These are phyloP conservation scores for Lophochroa leadbeateri DNA, from an alignment of 2,113 vertebrate species.

Conservation along the genomic window DNA sequence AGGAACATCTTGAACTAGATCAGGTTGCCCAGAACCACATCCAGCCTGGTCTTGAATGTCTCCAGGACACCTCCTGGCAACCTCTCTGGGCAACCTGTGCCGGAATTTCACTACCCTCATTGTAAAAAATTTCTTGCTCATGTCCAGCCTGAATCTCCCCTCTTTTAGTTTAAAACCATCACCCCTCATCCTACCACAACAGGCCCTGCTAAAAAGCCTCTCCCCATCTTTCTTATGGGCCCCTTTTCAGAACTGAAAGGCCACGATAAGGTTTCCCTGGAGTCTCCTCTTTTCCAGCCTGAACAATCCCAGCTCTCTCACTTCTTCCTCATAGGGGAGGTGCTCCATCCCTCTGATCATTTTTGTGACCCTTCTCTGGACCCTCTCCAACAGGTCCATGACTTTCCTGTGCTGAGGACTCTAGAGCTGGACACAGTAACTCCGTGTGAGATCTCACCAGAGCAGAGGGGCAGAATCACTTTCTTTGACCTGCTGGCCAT, in stretches of 20 bases:
- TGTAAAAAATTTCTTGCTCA: background rate
- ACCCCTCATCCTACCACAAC: background rate
- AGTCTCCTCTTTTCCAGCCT: background rate
- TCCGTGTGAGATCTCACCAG: background rate
- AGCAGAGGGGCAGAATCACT: background rate
- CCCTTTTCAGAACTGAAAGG: background rate
- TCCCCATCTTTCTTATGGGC: background rate
- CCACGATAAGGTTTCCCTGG: background rate
- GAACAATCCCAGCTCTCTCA: background rate
- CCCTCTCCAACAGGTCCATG: background rate
- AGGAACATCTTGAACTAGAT: background rate
- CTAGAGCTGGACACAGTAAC: background rate
- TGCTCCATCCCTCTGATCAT: background rate
- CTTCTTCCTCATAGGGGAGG: background rate
- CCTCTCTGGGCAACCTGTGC: background rate
- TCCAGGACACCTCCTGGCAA: too few species aligned
- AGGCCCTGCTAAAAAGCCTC: background rate
- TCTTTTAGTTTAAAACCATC: background rate
- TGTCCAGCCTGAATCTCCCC: background rate
- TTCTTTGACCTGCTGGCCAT: background rate
- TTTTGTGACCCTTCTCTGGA: background rate
- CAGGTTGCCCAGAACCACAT: background rate
- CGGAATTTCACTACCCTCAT: background rate
- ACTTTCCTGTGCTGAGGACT: background rate
- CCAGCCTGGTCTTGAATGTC: background rate